Evolutionary conservation across 2,113 vertebrate genomes (phyloP), one percentile per base, ranked within the genome.

Genomic region (Salvelinus alpinus): DNA sequence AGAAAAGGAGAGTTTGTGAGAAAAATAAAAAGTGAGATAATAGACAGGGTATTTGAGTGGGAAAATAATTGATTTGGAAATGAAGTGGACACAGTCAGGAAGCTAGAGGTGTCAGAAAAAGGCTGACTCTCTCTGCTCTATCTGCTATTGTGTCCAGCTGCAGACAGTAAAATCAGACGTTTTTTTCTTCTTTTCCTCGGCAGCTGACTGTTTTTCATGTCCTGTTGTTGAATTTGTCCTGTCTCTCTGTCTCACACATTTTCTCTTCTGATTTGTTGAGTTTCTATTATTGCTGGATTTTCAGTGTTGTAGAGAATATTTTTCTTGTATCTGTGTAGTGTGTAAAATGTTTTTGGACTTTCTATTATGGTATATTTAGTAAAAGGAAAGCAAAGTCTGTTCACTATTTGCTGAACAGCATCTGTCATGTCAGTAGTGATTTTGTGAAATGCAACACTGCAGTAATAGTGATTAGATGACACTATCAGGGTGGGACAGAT

Each of bases 81-180:
- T 62, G 27, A 44, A 62, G 73, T 70, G 71, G 68, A 65, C 38
- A 44, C 71, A 65, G 79, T 72, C 78, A 83, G 85, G 82, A 87
- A 86, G 85, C 80, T 77, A 76, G 38, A 44, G 80, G 86, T 89
- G 85, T 86, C 87, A 80, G 76, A 89, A 82, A 82, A 86, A 75
- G 12, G 77, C 78, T 75, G 73, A 78, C 75, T 83, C 76, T 78
- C 70, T 74, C 75, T 64, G 80, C 74, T 71, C 78, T 83, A 67
- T 79, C 75, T 77, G 78, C 85, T 81, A 80, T 87, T 20, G 54
- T 57, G 3, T 66, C 69, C 72, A 70, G 31, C 51, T 70, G 70
- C 64, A 54, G 59, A 76, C 60, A 54, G 65, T 72, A 81, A 62
- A 64, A 71, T 64, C 72, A 44, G 87, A 84, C 85, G 64, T 68